These are phyloP conservation scores for Rhinogobio ventralis DNA, from an alignment of 2,797 vertebrate genomes.

Conservation along the genomic window DNA sequence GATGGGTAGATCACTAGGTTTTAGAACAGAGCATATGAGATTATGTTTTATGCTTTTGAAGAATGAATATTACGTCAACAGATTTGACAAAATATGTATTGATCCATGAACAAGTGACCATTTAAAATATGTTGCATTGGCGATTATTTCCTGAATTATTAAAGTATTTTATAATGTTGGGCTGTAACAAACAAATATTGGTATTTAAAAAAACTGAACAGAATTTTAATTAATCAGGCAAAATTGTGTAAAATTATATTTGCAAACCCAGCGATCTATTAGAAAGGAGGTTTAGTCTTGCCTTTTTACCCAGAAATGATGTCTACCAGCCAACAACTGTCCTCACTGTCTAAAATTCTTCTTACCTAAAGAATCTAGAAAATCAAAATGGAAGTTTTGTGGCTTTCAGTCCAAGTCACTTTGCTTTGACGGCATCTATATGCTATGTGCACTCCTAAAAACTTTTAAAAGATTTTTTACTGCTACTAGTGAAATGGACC, in stretches of 20 bases:
- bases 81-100: background rate
- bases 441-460: background rate
- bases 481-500: background rate
- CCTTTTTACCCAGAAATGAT: background rate
- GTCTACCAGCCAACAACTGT: background rate
- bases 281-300: background rate
- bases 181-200: background rate
- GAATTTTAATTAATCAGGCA: background rate
- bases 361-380: background rate
- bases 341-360: background rate
- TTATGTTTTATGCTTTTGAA: background rate
- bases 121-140: background rate
- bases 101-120: background rate
- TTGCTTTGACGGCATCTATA: background rate
- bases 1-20: background rate
- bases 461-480: background rate
- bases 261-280: background rate
- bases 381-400: background rate
- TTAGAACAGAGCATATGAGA: background rate
- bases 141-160: background rate
- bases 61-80: background rate
- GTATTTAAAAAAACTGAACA: background rate
- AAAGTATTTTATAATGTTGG: conserved; percentile 9
- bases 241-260: background rate
- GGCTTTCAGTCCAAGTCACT: background rate